A percentile compares a stretch with the other conserved stretches of the same genome.
These are phyloP conservation scores for Littorina saxatilis DNA, from an alignment of 1,140 invertebrate species.

Conservation along the genomic window DNA sequence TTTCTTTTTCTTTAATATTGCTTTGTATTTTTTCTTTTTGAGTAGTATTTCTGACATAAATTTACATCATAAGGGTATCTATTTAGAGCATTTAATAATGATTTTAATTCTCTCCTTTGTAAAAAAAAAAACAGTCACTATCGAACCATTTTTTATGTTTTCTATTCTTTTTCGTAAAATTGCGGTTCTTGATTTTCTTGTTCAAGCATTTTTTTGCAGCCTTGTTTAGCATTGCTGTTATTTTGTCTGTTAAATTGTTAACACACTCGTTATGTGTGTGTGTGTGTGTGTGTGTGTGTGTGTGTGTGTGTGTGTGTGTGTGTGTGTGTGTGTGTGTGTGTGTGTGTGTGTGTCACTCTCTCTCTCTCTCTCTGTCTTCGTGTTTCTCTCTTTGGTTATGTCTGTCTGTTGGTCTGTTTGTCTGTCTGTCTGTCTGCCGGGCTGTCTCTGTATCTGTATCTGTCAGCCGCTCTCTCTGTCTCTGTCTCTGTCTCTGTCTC, in stretches of 20 bases:
- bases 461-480: too few relatives aligned
- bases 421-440: not conserved
- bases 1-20: too few relatives aligned
- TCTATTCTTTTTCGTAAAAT: too few relatives aligned
- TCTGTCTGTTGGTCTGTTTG: not conserved
- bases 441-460: not conserved
- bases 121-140: too few relatives aligned
- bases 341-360: not conserved
- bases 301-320: conserved; percentile 12
- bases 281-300: conserved; percentile 14
- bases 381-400: not conserved
- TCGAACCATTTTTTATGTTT: too few relatives aligned
- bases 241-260: not conserved
- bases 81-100: too few relatives aligned
- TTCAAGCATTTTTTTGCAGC: too few relatives aligned
- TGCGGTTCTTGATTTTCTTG: not conserved
- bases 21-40: too few relatives aligned
- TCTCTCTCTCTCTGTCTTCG: not conserved
- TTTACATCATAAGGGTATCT: too few relatives aligned
- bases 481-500: not conserved
- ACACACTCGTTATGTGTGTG: conserved; percentile 7
- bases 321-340: not conserved
- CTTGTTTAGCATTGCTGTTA: not conserved
- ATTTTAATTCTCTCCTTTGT: too few relatives aligned
- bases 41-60: too few relatives aligned